Percentiles rank a stretch among this genome's conserved stretches.
phyloP scores from a whole-genome alignment of 1,140 invertebrate species.

The Drosophila carrolli region DNA sequence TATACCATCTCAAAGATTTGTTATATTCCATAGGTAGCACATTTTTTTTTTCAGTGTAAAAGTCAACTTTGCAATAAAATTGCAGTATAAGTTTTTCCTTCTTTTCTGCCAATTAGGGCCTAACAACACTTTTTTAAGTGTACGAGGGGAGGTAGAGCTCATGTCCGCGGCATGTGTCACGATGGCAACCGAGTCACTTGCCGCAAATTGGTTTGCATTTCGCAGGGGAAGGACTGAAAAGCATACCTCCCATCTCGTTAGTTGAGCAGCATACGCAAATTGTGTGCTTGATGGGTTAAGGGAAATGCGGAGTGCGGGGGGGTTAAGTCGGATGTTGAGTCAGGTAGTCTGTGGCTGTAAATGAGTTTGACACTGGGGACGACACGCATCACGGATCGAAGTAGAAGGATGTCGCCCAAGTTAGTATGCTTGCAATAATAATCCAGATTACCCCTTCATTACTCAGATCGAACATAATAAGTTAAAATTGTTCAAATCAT shows the following conservation, averaged over 20 bases:
- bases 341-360: constrained; percentile 59
- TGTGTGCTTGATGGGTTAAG: constrained; percentile 45
- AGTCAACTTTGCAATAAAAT: neutral
- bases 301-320: neutral
- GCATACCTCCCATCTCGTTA: constrained; percentile 52
- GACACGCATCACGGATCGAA: constrained; percentile 15
- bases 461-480: no score
- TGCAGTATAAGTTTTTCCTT: neutral
- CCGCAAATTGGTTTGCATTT: constrained; percentile 81
- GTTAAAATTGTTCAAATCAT: no score
- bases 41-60: neutral
- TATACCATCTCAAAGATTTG: neutral
- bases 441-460: neutral
- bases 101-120: neutral
- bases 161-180: constrained; percentile 70
- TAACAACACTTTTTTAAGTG: constrained; percentile 9
- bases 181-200: constrained; percentile 75
- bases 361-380: constrained; percentile 47
- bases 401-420: neutral
- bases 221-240: constrained; percentile 13
- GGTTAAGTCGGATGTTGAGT: constrained; percentile 8
- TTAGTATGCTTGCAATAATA: constrained; percentile 2
- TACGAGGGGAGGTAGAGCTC: constrained; percentile 16
- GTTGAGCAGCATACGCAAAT: constrained; percentile 70
- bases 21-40: neutral